phyloP scores from a whole-genome alignment of 2,888 invertebrate genomes.

The Melieria omissa region DNA sequence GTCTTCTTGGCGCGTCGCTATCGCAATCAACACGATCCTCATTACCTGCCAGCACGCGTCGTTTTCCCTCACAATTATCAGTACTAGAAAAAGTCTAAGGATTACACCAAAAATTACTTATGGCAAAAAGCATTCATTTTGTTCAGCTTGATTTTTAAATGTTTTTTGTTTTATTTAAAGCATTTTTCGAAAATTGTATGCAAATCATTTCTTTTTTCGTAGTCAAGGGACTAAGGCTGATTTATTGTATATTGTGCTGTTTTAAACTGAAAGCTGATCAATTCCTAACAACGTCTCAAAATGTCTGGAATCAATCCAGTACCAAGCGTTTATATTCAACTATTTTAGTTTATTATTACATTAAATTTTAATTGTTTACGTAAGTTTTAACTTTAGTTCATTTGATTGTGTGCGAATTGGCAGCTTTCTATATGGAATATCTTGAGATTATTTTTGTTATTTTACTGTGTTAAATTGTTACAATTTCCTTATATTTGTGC shows the following conservation, averaged over 20 bases:
- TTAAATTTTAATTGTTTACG: too few relatives aligned
- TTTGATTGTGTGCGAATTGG: neutral
- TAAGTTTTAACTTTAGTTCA: too few relatives aligned
- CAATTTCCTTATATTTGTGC: too few relatives aligned
- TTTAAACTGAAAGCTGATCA: too few relatives aligned
- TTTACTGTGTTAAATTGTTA: too few relatives aligned
- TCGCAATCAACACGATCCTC: slow-evolving; percentile 83
- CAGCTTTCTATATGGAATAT: too few relatives aligned
- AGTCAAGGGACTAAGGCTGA: slow-evolving; percentile 58
- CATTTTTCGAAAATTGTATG: slow-evolving; percentile 1
- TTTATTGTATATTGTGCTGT: slow-evolving; percentile 24
- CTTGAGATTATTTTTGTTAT: too few relatives aligned
- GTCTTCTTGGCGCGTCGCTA: slow-evolving; percentile 83
- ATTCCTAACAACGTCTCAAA: too few relatives aligned
- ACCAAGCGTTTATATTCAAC: too few relatives aligned
- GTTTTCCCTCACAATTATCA: slow-evolving; percentile 72
- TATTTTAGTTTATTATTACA: too few relatives aligned
- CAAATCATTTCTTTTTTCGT: slow-evolving; percentile 17
- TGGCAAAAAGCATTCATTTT: slow-evolving; percentile 7
- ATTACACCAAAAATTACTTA: slow-evolving; percentile 17
- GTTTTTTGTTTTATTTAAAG: slow-evolving; percentile 24
- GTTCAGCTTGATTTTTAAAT: slow-evolving; percentile 22
- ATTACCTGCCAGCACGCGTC: slow-evolving; percentile 78
- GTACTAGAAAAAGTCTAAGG: slow-evolving; percentile 50
- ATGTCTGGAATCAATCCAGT: too few relatives aligned